These are phyloP conservation scores for Apamea monoglypha DNA, from an alignment of 2,888 invertebrate species.

Conservation along the genomic window DNA sequence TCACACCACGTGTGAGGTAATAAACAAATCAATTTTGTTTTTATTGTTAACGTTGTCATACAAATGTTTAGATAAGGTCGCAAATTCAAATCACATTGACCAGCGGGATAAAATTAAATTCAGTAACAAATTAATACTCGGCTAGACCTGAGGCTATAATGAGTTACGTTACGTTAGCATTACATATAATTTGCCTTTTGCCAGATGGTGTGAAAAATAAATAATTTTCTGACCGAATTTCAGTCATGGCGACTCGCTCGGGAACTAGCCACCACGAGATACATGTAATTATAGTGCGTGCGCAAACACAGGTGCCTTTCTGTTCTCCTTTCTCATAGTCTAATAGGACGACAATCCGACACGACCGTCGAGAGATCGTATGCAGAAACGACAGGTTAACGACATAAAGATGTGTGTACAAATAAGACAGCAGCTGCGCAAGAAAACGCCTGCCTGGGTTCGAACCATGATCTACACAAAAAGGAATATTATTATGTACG, in stretches of 20 bases:
- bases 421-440: not conserved
- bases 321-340: not conserved
- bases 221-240: not conserved
- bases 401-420: not conserved
- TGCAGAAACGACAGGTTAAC: not conserved
- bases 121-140: not conserved
- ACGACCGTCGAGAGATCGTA: not conserved
- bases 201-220: not conserved
- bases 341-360: not conserved
- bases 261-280: no score
- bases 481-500: not conserved
- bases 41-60: no score
- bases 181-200: not conserved
- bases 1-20: no score
- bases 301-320: not conserved
- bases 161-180: not conserved
- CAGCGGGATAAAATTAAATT: no score
- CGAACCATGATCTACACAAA: no score
- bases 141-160: not conserved
- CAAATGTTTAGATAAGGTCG: no score
- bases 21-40: no score
- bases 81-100: no score
- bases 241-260: not conserved
- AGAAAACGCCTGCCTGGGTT: no score
- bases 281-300: no score